Evolutionary conservation across 2,888 invertebrate species (phyloP).

Genomic region (Minunthozetes semirufus): DNA sequence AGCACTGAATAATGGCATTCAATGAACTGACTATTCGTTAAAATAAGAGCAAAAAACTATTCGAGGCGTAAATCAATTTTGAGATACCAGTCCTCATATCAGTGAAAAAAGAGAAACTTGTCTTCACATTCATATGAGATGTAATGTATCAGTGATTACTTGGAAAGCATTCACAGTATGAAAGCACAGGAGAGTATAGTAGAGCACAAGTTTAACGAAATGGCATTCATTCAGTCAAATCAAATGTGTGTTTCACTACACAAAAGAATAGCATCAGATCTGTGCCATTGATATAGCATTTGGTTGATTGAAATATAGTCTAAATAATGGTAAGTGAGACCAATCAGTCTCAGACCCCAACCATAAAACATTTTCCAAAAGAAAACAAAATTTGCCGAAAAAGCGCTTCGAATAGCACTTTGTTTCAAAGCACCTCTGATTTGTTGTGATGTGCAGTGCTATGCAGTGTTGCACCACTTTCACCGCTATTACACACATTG

Average conservation of each 20-base stretch:
- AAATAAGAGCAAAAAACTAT: background rate
- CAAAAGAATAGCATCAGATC: background rate
- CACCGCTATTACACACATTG: too few relatives aligned
- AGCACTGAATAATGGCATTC: too few relatives aligned
- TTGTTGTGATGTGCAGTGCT: too few relatives aligned
- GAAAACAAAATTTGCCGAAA: background rate
- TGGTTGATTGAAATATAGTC: constrained; percentile 2
- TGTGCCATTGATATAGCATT: background rate
- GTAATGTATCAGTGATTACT: background rate
- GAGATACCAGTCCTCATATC: too few relatives aligned
- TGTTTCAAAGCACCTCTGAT: background rate
- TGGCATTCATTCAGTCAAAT: background rate
- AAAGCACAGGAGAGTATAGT: background rate
- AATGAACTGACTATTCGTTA: too few relatives aligned
- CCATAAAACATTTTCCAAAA: background rate
- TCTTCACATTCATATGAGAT: constrained; percentile 1
- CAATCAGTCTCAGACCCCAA: background rate
- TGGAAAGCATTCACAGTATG: background rate
- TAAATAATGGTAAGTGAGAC: background rate
- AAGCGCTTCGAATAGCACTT: constrained; percentile 8
- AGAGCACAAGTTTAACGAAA: background rate
- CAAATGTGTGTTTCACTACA: background rate
- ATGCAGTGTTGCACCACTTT: too few relatives aligned
- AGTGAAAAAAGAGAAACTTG: too few relatives aligned
- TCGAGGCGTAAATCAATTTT: constrained; percentile 2